Evolutionary conservation across 2,888 invertebrate species (phyloP).

Genomic region (Lumbricus terrestris): DNA sequence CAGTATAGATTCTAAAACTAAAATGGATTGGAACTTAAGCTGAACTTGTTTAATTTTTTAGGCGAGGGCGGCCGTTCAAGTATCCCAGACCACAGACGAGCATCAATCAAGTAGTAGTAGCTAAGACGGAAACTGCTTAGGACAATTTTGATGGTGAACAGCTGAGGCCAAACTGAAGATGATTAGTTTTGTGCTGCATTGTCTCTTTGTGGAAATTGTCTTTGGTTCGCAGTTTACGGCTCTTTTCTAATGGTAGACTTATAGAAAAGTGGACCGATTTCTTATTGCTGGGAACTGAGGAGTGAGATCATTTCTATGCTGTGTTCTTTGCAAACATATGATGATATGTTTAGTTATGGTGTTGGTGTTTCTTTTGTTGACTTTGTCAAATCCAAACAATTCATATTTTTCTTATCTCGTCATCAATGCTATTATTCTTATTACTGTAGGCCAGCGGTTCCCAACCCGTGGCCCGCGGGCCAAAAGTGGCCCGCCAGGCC

Average conservation of each 20-base stretch:
- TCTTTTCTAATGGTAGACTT: background rate
- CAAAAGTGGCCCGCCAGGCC: too few relatives aligned
- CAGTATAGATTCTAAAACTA: too few relatives aligned
- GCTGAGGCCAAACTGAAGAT: background rate
- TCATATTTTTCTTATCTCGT: background rate
- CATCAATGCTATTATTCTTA: too few relatives aligned
- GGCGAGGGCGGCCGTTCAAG: conserved; percentile 29
- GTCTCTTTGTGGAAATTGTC: background rate
- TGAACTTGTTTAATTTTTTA: conserved; percentile 10
- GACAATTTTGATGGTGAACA: background rate
- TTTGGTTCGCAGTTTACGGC: background rate
- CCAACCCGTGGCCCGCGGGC: too few relatives aligned
- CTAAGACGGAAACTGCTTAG: background rate
- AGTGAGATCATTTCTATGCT: too few relatives aligned
- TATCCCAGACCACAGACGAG: conserved; percentile 17
- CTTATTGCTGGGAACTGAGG: background rate
- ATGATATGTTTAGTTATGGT: background rate
- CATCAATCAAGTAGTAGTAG: background rate
- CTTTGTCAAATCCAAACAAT: background rate
- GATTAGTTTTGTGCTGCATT: background rate
- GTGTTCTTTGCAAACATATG: background rate
- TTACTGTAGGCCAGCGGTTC: too few relatives aligned
- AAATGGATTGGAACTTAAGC: background rate
- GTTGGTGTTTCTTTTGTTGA: background rate
- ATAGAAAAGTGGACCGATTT: background rate